These are phyloP conservation scores for Halcyon senegalensis DNA, from an alignment of 2,113 vertebrate species.

Conservation along the genomic window DNA sequence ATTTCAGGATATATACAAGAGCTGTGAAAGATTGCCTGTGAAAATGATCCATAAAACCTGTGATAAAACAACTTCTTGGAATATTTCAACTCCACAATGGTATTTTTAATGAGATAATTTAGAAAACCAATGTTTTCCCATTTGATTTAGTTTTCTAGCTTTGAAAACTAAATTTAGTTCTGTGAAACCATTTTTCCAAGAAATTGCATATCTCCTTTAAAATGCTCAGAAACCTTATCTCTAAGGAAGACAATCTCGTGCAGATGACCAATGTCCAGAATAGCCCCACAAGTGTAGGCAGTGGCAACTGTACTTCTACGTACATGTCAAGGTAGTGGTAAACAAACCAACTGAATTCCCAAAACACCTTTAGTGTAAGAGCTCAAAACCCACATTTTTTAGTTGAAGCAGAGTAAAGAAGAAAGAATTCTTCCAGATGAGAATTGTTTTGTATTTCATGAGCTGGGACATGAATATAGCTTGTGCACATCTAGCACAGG, in stretches of 20 bases:
- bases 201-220: background rate
- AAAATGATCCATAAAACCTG: background rate
- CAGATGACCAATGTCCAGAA: background rate
- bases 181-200: background rate
- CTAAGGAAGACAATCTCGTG: background rate
- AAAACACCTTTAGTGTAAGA: background rate
- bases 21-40: background rate
- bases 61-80: background rate
- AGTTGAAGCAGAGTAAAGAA: background rate
- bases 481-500: background rate
- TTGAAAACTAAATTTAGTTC: background rate
- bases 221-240: background rate
- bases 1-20: background rate
- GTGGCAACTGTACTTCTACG: background rate
- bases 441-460: background rate
- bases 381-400: rapidly evolving
- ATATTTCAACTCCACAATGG: background rate
- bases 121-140: background rate
- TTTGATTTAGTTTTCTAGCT: background rate
- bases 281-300: background rate
- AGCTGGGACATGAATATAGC: background rate
- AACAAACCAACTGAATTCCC: background rate
- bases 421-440: background rate
- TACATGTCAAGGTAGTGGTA: background rate
- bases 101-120: background rate